Evolutionary conservation across 1,140 invertebrate species (phyloP), one percentile per base, ranked within the genome.

Genomic region (Drosophila yakuba): DNA sequence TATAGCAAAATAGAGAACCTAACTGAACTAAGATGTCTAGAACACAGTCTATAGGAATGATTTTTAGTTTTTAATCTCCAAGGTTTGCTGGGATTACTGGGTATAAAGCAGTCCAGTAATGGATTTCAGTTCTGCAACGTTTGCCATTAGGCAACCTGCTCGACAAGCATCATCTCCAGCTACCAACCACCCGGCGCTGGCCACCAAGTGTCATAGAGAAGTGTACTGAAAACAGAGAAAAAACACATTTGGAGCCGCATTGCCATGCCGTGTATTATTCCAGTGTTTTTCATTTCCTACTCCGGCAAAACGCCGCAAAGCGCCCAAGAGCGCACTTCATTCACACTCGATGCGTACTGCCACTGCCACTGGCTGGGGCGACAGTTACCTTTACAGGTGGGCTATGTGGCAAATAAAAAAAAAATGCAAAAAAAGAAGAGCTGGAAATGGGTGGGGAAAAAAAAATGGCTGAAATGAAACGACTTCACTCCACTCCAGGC

Each of bases 281-380:
- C 67, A 71, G 64, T 71, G 67, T 77, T 50, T 76, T 67, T 68
- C 69, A 63, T 69, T 80, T 75, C 78, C 75, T 83, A 74, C 84
- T 89, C 62, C 69, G 67, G 67, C 66, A 84, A 89, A 89, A 75
- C 64, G 84, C 79, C 75, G 83, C 83, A 78, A 89, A 89, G 72
- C 85, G 80, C 58, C 73, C 73, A 74, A 89, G 84, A 80, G 85
- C 77, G 67, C 84, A 89, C 84, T 89, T 89, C 84, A 84, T 89
- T 89, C 84, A 89, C 84, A 89, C 84, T 89, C 84, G 74, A 89
- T 89, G 85, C 80, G 80, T 89, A 77, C 66, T 67, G 52, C 55
- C 62, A 57, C 32, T 20, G 20, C 55, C 62, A 57, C 32, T 45
- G 50, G 62, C 39, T 51, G 57, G 56, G 64, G 61, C 66, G 72